phyloP scores from a whole-genome alignment of 2,888 invertebrate genomes.

The Bimastos eiseni region DNA sequence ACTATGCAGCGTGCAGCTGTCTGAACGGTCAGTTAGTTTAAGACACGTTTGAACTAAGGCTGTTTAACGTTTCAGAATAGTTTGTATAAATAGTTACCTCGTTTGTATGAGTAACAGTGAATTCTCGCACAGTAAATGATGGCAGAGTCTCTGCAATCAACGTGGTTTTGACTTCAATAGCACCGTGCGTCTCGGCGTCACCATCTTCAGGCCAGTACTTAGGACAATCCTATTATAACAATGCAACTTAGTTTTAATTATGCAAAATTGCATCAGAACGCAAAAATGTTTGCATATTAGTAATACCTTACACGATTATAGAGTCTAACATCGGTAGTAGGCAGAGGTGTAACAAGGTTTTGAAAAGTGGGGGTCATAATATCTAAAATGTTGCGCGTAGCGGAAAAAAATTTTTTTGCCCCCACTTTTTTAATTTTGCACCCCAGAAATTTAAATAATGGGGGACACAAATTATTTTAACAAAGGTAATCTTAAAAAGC shows the following conservation, averaged over 20 bases:
- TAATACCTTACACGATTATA: not conserved
- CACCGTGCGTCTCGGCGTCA: not conserved
- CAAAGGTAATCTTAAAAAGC: no score
- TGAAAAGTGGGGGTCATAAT: no score
- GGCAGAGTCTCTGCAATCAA: not conserved
- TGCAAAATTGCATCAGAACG: no score
- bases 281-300: not conserved
- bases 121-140: not conserved
- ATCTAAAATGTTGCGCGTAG: no score
- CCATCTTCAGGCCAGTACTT: conserved; percentile 13
- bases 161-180: not conserved
- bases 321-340: not conserved
- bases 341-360: no score
- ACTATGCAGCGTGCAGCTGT: not conserved
- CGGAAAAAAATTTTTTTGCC: no score
- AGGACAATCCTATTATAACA: not conserved
- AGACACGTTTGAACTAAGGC: not conserved
- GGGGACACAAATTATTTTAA: no score
- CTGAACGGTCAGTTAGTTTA: not conserved
- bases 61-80: not conserved
- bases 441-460: no score
- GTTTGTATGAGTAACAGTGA: not conserved
- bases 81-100: not conserved
- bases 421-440: no score
- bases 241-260: not conserved